Percentiles rank a stretch among this genome's conserved stretches.
These are phyloP conservation scores for Pogonognathellus flavescens DNA, from an alignment of 1,140 invertebrate species.

Conservation along the genomic window DNA sequence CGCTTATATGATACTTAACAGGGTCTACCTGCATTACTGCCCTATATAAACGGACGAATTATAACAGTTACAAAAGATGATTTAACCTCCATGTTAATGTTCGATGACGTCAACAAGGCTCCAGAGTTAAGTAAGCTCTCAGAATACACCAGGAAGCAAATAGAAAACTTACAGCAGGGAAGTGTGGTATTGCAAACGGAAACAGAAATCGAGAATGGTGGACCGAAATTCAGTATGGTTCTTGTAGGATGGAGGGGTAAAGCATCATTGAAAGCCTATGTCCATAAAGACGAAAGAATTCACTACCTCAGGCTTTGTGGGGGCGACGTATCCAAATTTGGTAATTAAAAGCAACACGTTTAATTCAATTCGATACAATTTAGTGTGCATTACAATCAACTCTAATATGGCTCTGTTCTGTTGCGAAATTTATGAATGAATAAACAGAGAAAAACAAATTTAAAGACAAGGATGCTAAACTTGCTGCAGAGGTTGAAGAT, in stretches of 20 bases:
- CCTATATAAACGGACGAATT: constrained; percentile 71
- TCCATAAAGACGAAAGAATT: constrained; percentile 83
- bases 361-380: neutral
- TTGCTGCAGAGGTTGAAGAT: neutral
- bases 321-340: constrained; percentile 84
- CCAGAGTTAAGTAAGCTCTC: constrained; percentile 78
- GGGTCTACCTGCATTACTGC: constrained; percentile 67
- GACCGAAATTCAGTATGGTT: constrained; percentile 74
- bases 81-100: constrained; percentile 81
- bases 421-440: too few species aligned
- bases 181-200: constrained; percentile 79
- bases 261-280: constrained; percentile 86
- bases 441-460: constrained; percentile 56
- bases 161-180: constrained; percentile 81
- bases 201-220: constrained; percentile 68
- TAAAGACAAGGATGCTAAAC: constrained; percentile 10
- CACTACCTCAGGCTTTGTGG: constrained; percentile 88
- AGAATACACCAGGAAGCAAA: constrained; percentile 73
- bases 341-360: constrained; percentile 69
- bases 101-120: constrained; percentile 81
- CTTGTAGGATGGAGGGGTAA: constrained; percentile 93
- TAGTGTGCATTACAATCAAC: too few species aligned
- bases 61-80: constrained; percentile 82
- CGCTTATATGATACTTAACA: constrained; percentile 65
- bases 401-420: too few species aligned